Conservation (phyloP, 2,113 vertebrate genomes). For the Phaethornis superciliosus region DNA sequence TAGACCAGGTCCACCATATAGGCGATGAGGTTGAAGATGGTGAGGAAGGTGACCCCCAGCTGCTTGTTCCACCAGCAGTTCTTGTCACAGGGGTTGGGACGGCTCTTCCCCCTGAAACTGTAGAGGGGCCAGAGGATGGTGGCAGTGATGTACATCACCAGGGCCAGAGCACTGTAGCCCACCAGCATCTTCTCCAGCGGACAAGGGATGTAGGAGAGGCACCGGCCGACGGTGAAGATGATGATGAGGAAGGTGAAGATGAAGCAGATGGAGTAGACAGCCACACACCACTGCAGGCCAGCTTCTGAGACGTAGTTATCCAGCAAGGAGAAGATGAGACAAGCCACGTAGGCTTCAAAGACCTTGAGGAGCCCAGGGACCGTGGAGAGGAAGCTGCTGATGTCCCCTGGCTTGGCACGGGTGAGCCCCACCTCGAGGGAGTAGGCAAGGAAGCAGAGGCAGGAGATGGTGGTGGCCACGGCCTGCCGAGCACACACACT, state of each 20-base stretch:
- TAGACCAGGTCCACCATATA: slow-evolving; percentile 85
- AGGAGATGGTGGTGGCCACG: slow-evolving; percentile 76
- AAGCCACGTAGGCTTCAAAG: slow-evolving; percentile 85
- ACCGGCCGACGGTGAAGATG: slow-evolving; percentile 80
- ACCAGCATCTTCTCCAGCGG: slow-evolving; percentile 79
- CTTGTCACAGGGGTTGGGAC: fast-evolving
- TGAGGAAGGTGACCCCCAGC: slow-evolving; percentile 81
- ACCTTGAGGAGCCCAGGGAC: slow-evolving; percentile 88
- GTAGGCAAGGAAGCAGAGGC: slow-evolving; percentile 81
- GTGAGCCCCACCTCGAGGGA: slow-evolving; percentile 81
- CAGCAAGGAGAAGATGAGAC: slow-evolving; percentile 85
- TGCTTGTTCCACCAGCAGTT: slow-evolving; percentile 46
- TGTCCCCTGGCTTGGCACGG: slow-evolving; percentile 79
- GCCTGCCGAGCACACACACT: slow-evolving; percentile 22
- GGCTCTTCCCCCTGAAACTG: slow-evolving; percentile 35
- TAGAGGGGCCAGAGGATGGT: slow-evolving; percentile 87
- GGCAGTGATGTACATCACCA: slow-evolving; percentile 84
- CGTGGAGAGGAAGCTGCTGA: slow-evolving; percentile 85
- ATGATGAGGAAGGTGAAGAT: slow-evolving; percentile 82
- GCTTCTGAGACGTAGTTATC: fast-evolving
- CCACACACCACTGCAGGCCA: slow-evolving; percentile 84
- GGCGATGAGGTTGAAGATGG: slow-evolving; percentile 82
- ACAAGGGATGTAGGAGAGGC: slow-evolving; percentile 73
- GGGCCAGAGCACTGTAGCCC: slow-evolving; percentile 78
- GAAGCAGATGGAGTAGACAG: slow-evolving; percentile 87